phyloP scores from a whole-genome alignment of 2,797 vertebrate species.

The Babyrousa celebensis region DNA sequence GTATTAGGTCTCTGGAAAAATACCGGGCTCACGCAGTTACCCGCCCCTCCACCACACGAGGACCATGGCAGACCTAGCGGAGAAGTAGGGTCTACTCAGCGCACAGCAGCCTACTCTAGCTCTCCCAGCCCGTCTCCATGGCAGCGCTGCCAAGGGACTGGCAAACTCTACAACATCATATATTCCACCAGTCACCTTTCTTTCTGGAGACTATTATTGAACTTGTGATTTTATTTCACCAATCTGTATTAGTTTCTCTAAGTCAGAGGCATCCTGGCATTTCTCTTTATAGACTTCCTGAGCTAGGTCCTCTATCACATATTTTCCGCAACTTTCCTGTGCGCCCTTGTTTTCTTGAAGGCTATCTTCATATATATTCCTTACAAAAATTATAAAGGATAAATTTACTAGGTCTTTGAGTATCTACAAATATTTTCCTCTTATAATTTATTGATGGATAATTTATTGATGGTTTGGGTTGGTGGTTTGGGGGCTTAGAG shows the following conservation, averaged over 20 bases:
- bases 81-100: background rate
- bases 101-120: rapidly evolving
- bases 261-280: background rate
- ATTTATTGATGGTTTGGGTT: background rate
- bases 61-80: rapidly evolving
- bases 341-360: background rate
- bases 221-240: background rate
- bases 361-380: background rate
- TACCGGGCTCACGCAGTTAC: background rate
- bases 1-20: background rate
- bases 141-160: slow-evolving; percentile 39
- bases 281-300: background rate
- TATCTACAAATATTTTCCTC: background rate
- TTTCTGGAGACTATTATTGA: background rate
- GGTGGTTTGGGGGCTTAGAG: background rate
- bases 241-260: background rate
- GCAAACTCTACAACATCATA: too few relatives aligned
- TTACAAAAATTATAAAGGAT: background rate
- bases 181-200: background rate
- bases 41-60: background rate
- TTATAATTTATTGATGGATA: too few relatives aligned
- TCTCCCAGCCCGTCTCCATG: background rate
- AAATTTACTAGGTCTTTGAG: background rate
- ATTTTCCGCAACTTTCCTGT: background rate
- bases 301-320: background rate